phyloP scores from a whole-genome alignment of 2,888 invertebrate genomes.

The Ormyrus thymus region DNA sequence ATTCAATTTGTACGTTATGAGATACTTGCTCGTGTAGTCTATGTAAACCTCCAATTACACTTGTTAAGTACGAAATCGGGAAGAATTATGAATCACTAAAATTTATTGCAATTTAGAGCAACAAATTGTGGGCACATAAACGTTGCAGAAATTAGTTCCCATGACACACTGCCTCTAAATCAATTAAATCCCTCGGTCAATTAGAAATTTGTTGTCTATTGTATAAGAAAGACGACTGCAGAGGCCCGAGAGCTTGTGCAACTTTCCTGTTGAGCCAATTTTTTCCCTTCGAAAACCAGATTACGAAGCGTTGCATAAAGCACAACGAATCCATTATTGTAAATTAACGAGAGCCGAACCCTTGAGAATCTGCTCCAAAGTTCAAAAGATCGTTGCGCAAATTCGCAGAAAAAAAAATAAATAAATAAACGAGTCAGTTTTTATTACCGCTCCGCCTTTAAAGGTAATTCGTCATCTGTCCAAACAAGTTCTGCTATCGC shows the following conservation, averaged over 20 bases:
- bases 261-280: constrained; percentile 17
- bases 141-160: too few relatives aligned
- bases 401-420: not conserved
- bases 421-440: not conserved
- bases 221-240: constrained; percentile 2
- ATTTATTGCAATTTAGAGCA: too few relatives aligned
- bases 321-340: not conserved
- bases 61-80: too few relatives aligned
- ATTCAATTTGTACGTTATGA: too few relatives aligned
- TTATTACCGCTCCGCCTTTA: not conserved
- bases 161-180: too few relatives aligned
- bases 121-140: too few relatives aligned
- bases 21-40: too few relatives aligned
- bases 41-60: too few relatives aligned
- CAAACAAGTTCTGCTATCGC: not conserved
- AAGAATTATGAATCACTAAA: too few relatives aligned
- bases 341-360: not conserved
- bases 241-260: not conserved
- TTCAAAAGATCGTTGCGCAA: too few relatives aligned
- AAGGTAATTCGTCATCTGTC: not conserved
- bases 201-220: constrained; percentile 12
- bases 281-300: constrained; percentile 1
- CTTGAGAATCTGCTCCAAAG: too few relatives aligned
- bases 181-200: not conserved
- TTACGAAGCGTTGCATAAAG: constrained; percentile 4